These are phyloP conservation scores for Dinocampus coccinellae DNA, from an alignment of 2,888 invertebrate species.

Conservation along the genomic window DNA sequence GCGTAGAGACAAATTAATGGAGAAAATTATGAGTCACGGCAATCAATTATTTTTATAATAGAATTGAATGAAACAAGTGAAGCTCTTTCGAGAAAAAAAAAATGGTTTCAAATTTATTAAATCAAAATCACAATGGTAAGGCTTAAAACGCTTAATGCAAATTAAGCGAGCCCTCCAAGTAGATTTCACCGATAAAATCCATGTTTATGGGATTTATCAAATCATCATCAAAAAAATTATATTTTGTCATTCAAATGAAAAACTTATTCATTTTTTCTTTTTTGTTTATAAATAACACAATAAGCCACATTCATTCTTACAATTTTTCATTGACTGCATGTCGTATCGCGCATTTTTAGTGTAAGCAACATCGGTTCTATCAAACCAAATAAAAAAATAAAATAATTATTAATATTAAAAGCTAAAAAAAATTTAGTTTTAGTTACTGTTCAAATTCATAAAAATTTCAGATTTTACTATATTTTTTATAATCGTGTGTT, in stretches of 20 bases:
- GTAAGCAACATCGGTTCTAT: conserved; percentile 8
- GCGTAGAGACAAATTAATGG: background rate
- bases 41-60: conserved; percentile 3
- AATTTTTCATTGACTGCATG: conserved; percentile 59
- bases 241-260: conserved; percentile 4
- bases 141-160: conserved; percentile 47
- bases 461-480: background rate
- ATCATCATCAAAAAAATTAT: conserved; percentile 13
- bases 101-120: conserved; percentile 36
- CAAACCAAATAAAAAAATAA: background rate
- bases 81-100: conserved; percentile 14
- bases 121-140: conserved; percentile 49
- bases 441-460: background rate
- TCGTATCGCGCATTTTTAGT: conserved; percentile 52
- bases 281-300: conserved; percentile 44
- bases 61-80: conserved; percentile 10
- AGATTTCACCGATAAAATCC: conserved; percentile 35
- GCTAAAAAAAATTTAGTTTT: no score
- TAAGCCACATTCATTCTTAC: conserved; percentile 51
- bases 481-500: background rate
- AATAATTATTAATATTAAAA: background rate
- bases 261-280: conserved; percentile 12
- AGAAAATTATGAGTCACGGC: conserved; percentile 34
- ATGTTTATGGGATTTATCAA: conserved; percentile 16
- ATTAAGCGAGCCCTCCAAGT: conserved; percentile 61